phyloP scores from a whole-genome alignment of 2,797 vertebrate species.

The Betta splendens region DNA sequence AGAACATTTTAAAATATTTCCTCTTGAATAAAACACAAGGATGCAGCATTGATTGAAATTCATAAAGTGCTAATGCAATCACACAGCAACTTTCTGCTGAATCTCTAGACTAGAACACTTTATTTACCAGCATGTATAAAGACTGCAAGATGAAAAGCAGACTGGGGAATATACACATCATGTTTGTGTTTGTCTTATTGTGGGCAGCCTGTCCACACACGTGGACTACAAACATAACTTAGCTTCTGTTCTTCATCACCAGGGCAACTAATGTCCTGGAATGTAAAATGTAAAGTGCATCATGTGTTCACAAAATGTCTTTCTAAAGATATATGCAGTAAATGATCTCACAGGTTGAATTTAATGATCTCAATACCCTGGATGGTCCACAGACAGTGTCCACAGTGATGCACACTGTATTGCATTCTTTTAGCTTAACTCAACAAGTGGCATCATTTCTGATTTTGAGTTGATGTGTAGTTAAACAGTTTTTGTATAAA shows the following conservation, averaged over 20 bases:
- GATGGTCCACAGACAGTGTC: background rate
- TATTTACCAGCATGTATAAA: conserved; percentile 1
- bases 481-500: background rate
- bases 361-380: background rate
- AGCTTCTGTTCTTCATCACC: background rate
- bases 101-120: conserved; percentile 16
- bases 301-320: conserved; percentile 8
- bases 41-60: conserved; percentile 46
- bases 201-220: conserved; percentile 15
- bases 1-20: conserved; percentile 13
- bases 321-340: background rate
- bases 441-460: background rate
- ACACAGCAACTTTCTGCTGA: conserved; percentile 14
- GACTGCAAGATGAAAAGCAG: conserved; percentile 1
- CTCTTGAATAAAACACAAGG: conserved; percentile 27
- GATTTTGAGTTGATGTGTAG: conserved; percentile 4
- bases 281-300: conserved; percentile 50
- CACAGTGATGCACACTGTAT: no score
- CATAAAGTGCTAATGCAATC: conserved; percentile 58
- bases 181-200: background rate
- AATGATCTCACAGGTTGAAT: background rate
- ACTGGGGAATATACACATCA: conserved; percentile 13
- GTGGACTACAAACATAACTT: conserved; percentile 3
- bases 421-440: background rate
- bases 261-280: conserved; percentile 31